Base-by-base conservation (phyloP, 2,113 vertebrate genomes). In the Verasper variegatus region DNA sequence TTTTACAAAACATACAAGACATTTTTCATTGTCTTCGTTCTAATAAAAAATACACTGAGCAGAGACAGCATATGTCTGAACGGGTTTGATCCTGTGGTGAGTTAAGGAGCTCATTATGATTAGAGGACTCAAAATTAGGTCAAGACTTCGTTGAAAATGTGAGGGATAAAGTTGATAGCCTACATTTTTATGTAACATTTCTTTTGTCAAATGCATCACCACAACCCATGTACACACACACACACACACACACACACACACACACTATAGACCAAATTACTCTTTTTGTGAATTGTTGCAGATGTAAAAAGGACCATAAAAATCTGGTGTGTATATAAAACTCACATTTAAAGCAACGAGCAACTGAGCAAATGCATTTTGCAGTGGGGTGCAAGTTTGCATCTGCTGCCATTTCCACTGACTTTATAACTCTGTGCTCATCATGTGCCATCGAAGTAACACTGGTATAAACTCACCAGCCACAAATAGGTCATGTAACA, bases 71-170 rank as follows among this genome's bases (percentile, higher is more conserved):
- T 8, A 2, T 35, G 10, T 67, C 31, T 58, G 66, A 27, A 40
- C 74, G 3, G 2, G 63, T 69, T 88, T 82, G 73, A 78, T 78
- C 70, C 66, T 21, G 2, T 21, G 17, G 54, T 74, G 61, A 63
- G 52, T 79, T 64, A 67, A 89, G 60, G 74, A 64, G 84, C 71
- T 82, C 82, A 85, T 78, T 78, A 82, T 12, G 58, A 56, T 52
- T 40, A 73, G 79, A 76, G 75, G 51, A 66, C 42, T 87, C 37
- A 63, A 80, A 87, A 81, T 86, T 71, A 74, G 74, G 81, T 59
- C 79, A 84, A 61, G 14, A 69, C 49, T 78, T 89, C 74, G 84
- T 67, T 77, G 27, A 59, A 83, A 83, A 76, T 57, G 61, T 27
- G 56, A 68, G 66, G 21, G 20, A 78, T 57, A 24, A 55, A 85